A percentile compares a stretch with the other conserved stretches of the same genome.
phyloP scores from a whole-genome alignment of 2,888 invertebrate species.

The Margaritifera margaritifera region DNA sequence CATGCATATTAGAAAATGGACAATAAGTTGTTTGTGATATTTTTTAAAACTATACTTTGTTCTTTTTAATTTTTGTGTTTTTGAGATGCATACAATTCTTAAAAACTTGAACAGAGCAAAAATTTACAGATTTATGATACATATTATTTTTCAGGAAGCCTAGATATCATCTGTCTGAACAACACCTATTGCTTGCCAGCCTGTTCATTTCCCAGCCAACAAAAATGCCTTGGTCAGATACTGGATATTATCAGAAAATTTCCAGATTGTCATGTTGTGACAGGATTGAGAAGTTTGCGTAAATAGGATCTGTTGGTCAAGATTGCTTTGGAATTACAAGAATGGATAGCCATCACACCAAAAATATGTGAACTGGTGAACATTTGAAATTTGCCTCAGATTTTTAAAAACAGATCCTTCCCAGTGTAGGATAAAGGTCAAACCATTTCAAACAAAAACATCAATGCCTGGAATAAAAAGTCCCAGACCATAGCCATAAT shows the following conservation, averaged over 20 bases:
- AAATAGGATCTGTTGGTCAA: constrained; percentile 70
- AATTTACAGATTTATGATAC: not conserved
- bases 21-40: too few species aligned
- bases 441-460: constrained; percentile 54
- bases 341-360: constrained; percentile 65
- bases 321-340: constrained; percentile 62
- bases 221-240: constrained; percentile 58
- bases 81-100: not conserved
- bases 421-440: constrained; percentile 54
- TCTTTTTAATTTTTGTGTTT: too few species aligned
- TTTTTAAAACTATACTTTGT: too few species aligned
- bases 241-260: constrained; percentile 63
- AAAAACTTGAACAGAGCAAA: not conserved
- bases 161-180: constrained; percentile 72
- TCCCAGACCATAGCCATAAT: constrained; percentile 65
- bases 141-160: constrained; percentile 26
- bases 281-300: constrained; percentile 70
- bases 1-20: too few species aligned
- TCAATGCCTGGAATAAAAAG: constrained; percentile 48
- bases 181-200: constrained; percentile 72
- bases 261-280: constrained; percentile 59
- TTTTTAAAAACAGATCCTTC: constrained; percentile 52
- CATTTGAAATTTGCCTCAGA: constrained; percentile 57
- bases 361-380: constrained; percentile 47
- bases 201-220: constrained; percentile 67